phyloP scores from a whole-genome alignment of 2,797 vertebrate species.

The Molossus alvarezi region DNA sequence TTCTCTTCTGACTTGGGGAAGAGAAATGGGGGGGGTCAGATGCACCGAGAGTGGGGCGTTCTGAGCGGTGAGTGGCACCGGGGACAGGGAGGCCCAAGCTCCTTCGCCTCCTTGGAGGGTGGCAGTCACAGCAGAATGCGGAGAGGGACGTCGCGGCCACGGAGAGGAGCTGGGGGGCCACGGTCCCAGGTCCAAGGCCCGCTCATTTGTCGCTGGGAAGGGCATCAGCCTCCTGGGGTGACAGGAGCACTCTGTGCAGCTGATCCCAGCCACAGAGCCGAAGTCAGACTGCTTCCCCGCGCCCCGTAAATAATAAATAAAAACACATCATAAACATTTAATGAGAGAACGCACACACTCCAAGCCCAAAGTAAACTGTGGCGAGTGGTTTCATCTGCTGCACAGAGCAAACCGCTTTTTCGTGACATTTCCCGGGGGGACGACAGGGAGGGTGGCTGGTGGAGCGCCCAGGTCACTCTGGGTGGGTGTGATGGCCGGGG shows the following conservation, averaged over 20 bases:
- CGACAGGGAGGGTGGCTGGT: rapidly evolving
- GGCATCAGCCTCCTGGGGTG: not conserved
- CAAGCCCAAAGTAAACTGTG: not conserved
- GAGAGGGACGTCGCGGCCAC: rapidly evolving
- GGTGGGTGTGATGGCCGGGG: not conserved
- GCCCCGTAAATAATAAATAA: slow-evolving; percentile 57
- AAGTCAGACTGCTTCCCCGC: not conserved
- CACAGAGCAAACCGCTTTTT: not conserved
- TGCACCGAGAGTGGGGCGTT: rapidly evolving
- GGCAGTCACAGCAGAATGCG: not conserved
- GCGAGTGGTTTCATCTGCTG: not conserved
- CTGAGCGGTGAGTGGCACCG: rapidly evolving
- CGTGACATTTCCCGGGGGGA: not conserved
- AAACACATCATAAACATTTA: slow-evolving; percentile 58
- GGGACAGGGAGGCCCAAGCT: not conserved
- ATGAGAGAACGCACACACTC: not conserved
- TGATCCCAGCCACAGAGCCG: not conserved
- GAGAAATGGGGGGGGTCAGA: not conserved
- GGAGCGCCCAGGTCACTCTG: rapidly evolving
- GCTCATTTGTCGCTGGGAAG: rapidly evolving
- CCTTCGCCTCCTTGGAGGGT: rapidly evolving
- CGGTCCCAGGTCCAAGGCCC: rapidly evolving
- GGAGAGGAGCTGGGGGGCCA: rapidly evolving
- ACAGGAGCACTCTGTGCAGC: not conserved
- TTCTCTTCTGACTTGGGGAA: not conserved